Evolutionary conservation across 64 coral and sea anemone genomes (phyloP), one percentile per base, ranked within the genome.

Genomic region (Montipora capricornis): DNA sequence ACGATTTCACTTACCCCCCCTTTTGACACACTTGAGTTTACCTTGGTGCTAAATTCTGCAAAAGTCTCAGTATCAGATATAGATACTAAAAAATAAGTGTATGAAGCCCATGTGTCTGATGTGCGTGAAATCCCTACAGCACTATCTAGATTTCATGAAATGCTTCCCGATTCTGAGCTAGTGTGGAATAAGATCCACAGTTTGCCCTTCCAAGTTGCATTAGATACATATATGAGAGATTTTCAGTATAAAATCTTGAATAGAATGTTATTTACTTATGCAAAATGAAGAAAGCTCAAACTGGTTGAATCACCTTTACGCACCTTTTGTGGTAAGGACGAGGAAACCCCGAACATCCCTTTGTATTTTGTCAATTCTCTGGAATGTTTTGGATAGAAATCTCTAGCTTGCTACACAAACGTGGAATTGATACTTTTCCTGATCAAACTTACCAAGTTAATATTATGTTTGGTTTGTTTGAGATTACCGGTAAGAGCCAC

Each of bases 381-480:
- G 29, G 74, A 76, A 37, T 37, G 13, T 76, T 68, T 68, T 68
- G 66, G 66, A 68, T 16, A 68, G 66, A 68, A 68, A 68, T 68
- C 19, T 15, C 66, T 68, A 68, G 66, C 66, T 68, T 11, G 66
- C 4, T 68, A 68, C 19, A 1, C 19, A 3, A 76, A 76, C 14
- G 74, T 44, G 37, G 74, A 44, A 76, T 76, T 44, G 74, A 76
- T 46, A 45, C 74, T 26, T 37, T 76, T 45, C 74, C 74, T 46
- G 74, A 76, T 76, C 26, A 44, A 76, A 76, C 74, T 37, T 11
- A 76, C 44, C 74, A 47, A 76, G 45, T 76, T 76, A 45, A 76
- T 76, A 74, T 74, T 74, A 76, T 76, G 74, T 76, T 76, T 76
- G 74, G 74, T 76, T 76, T 76, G 37, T 76, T 76, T 45, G 74